phyloP scores from a whole-genome alignment of 2,888 invertebrate genomes.

The Ypsolopha sequella region DNA sequence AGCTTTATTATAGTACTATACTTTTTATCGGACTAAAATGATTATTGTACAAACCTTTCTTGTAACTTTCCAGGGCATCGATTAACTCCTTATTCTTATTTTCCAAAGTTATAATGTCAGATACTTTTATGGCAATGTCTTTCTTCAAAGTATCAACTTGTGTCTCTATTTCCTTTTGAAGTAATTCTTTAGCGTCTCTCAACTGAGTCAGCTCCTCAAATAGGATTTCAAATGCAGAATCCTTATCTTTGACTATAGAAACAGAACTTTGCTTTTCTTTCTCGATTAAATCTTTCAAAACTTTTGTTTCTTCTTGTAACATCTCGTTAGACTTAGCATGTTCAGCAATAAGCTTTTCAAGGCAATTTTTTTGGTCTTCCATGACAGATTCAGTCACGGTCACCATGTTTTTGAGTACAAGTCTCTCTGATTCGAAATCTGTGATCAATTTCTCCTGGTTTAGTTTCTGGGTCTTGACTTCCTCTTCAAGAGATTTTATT shows the following conservation, averaged over 20 bases:
- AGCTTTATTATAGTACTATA: neutral
- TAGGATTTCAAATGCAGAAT: constrained; percentile 1
- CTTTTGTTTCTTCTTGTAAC: constrained; percentile 9
- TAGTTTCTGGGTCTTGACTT: constrained; percentile 27
- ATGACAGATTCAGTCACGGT: constrained; percentile 45
- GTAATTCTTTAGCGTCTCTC: constrained; percentile 1
- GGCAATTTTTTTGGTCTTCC: constrained; percentile 38
- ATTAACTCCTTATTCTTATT: neutral
- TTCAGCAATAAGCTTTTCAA: constrained; percentile 27
- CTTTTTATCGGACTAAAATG: constrained; percentile 6
- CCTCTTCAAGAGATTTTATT: constrained; percentile 32
- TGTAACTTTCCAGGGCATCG: constrained; percentile 16
- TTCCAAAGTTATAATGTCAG: neutral
- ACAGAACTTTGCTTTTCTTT: constrained; percentile 1
- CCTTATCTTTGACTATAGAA: constrained; percentile 2
- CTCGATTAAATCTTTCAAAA: constrained; percentile 9
- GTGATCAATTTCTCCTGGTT: constrained; percentile 32
- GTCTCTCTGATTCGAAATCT: constrained; percentile 43
- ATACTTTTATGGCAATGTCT: neutral
- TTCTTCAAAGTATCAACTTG: neutral
- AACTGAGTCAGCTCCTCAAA: constrained; percentile 11
- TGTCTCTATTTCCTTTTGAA: neutral
- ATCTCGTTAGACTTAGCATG: constrained; percentile 17
- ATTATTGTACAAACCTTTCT: constrained; percentile 21
- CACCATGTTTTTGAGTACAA: constrained; percentile 42